These are phyloP conservation scores for Anorthoa munda DNA, from an alignment of 2,888 invertebrate species.

Conservation along the genomic window DNA sequence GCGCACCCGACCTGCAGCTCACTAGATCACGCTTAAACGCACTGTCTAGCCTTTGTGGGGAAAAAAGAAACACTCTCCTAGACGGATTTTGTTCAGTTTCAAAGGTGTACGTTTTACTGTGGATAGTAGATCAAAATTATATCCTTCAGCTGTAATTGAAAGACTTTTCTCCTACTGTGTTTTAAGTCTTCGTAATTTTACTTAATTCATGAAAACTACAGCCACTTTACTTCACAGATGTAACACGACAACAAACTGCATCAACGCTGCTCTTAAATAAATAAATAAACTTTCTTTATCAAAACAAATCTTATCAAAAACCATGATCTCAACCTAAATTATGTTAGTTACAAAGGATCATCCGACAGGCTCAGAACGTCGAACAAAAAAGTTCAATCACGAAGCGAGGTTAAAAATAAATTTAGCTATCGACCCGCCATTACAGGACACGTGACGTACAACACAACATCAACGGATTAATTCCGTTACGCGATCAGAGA, in stretches of 20 bases:
- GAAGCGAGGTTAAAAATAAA: constrained; percentile 66
- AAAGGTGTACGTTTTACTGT: neutral
- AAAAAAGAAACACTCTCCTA: neutral
- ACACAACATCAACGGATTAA: constrained; percentile 71
- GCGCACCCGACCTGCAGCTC: constrained; percentile 77
- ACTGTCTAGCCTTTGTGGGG: constrained; percentile 38
- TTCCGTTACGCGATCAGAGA: constrained; percentile 71
- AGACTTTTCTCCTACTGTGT: neutral
- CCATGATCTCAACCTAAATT: constrained; percentile 47
- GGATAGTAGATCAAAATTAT: neutral
- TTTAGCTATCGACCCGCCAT: constrained; percentile 68
- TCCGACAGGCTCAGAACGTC: constrained; percentile 25
- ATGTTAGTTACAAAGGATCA: constrained; percentile 48
- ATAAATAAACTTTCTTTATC: constrained; percentile 27
- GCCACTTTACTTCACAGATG: neutral
- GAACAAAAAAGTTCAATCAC: constrained; percentile 65
- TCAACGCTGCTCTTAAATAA: neutral
- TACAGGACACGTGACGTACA: constrained; percentile 74
- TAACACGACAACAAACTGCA: neutral
- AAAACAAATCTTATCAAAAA: constrained; percentile 51
- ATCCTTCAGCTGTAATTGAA: neutral
- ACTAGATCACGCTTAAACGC: constrained; percentile 66
- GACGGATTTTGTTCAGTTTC: neutral
- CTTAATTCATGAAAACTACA: too few relatives aligned
- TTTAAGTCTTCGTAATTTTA: too few relatives aligned